phyloP scores from a whole-genome alignment of 2,797 vertebrate species.

The Enteromius argenteus region DNA sequence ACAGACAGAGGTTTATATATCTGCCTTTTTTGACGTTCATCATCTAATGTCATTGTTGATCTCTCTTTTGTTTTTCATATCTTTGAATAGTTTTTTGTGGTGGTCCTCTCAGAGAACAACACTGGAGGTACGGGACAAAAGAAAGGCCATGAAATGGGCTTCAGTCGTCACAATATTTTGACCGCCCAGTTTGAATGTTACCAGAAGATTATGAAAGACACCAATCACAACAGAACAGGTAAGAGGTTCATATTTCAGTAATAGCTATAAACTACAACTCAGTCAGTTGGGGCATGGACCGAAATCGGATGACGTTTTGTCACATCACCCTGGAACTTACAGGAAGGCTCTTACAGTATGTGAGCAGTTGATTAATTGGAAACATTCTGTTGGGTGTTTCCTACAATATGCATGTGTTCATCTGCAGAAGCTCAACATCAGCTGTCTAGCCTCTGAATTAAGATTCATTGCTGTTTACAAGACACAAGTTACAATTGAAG shows the following conservation, averaged over 20 bases:
- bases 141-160: slow-evolving; percentile 60
- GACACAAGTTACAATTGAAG: background rate
- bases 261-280: background rate
- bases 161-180: slow-evolving; percentile 82
- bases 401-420: slow-evolving; percentile 36
- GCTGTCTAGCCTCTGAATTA: background rate
- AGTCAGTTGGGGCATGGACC: background rate
- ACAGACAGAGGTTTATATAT: background rate
- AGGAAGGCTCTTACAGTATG: background rate
- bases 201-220: slow-evolving; percentile 88
- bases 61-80: background rate
- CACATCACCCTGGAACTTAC: slow-evolving; percentile 1
- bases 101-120: slow-evolving; percentile 60
- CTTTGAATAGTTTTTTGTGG: slow-evolving; percentile 71
- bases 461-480: background rate
- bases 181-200: slow-evolving; percentile 93
- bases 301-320: background rate
- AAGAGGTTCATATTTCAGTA: slow-evolving; percentile 37
- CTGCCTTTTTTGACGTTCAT: background rate
- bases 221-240: slow-evolving; percentile 79
- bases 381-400: slow-evolving; percentile 37
- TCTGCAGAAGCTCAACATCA: slow-evolving; percentile 41
- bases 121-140: slow-evolving; percentile 48
- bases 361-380: slow-evolving; percentile 21
- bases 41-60: background rate